Conservation (phyloP, 2,113 vertebrate species). For the Aphyosemion australe region DNA sequence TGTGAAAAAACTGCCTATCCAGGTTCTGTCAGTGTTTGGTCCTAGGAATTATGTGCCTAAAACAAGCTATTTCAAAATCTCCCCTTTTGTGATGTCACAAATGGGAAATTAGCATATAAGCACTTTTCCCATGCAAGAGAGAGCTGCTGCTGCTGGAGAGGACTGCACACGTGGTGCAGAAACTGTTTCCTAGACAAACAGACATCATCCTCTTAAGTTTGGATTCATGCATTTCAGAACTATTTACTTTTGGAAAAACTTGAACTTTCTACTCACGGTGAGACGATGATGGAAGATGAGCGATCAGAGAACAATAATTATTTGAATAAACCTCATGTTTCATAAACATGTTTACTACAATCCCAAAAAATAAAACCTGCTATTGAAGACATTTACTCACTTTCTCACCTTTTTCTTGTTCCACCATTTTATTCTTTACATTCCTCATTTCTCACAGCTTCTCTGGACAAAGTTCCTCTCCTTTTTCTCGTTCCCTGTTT, state of each 20-base stretch:
- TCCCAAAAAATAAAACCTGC: constrained; percentile 44
- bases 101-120: too few relatives aligned
- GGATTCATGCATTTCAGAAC: constrained; percentile 39
- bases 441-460: background rate
- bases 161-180: too few relatives aligned
- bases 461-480: background rate
- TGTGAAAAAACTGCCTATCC: too few relatives aligned
- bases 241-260: constrained; percentile 65
- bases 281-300: constrained; percentile 26
- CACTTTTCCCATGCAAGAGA: too few relatives aligned
- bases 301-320: constrained; percentile 28
- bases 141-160: too few relatives aligned
- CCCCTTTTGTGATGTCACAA: too few relatives aligned
- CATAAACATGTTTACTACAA: background rate
- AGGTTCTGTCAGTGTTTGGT: too few relatives aligned
- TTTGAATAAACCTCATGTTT: too few relatives aligned
- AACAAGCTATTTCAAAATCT: too few relatives aligned
- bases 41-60: too few relatives aligned
- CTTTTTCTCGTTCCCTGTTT: background rate
- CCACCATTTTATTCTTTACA: constrained; percentile 2
- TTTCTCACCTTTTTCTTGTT: constrained; percentile 6
- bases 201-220: constrained; percentile 29
- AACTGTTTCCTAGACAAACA: too few relatives aligned
- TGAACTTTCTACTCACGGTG: constrained; percentile 51
- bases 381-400: constrained; percentile 15